Conservation (phyloP, 2,113 vertebrate genomes). For the rabbit (Oryctolagus cuniculus) region DNA sequence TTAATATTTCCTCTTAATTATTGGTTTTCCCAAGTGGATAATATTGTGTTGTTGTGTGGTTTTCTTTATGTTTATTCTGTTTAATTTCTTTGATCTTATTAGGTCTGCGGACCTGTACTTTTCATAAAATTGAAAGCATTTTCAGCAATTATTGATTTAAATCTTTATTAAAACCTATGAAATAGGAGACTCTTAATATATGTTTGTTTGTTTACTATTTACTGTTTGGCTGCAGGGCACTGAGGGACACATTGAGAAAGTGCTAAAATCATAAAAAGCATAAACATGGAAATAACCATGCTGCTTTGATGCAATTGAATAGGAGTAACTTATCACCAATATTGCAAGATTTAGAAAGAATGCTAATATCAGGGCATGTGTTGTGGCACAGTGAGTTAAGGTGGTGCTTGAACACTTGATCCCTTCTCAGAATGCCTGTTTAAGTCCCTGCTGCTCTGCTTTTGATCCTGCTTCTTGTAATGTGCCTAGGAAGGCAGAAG, state of each 20-base stretch:
- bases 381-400: no score
- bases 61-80: background rate
- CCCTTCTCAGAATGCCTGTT: no score
- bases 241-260: background rate
- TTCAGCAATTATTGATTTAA: conserved; percentile 31
- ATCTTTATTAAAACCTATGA: background rate
- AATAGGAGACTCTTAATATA: background rate
- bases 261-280: background rate
- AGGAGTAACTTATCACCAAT: background rate
- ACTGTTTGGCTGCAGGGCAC: background rate
- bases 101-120: background rate
- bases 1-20: conserved; percentile 5
- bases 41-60: background rate
- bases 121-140: background rate
- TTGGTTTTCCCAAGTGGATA: background rate
- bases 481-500: no score
- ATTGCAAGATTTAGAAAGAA: background rate
- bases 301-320: background rate
- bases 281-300: background rate
- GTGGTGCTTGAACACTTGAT: no score
- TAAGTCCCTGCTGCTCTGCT: no score
- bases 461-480: no score
- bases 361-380: no score
- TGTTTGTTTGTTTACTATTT: background rate
- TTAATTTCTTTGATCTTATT: background rate